Evolutionary conservation across 2,113 vertebrate species (phyloP), one percentile per base, ranked within the genome.

Genomic region (Donacobius atricapilla): DNA sequence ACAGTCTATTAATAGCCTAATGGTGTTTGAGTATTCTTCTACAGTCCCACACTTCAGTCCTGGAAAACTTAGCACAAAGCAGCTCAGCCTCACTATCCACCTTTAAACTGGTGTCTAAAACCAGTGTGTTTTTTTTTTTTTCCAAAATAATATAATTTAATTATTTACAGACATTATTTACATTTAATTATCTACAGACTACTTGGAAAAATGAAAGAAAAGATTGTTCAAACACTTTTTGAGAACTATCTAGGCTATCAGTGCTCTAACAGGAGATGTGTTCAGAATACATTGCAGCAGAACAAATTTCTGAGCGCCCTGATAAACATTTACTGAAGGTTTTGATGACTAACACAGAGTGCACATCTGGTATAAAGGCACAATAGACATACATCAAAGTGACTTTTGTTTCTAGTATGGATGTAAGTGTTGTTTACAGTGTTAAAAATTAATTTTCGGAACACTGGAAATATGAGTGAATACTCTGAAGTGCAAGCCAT

Each of bases 361-460:
- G 89, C 73, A 81, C 68, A 94, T 84, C 51, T 70, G 61, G 86
- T 83, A 89, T 64, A 58, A 93, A 95, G 87, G 83, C 90, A 89
- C 82, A 94, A 71, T 39, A 77, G 47, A 79, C 72, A 63, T 50
- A 94, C 54, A 76, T 68, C 88, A 54, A 54, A 88, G 20, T 66
- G 70, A 94, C 72, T 95, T 96, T 86, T 89, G 53, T 90, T 95
- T 96, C 87, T 94, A 70, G 69, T 83, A 83, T 27, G 20, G 53
- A 81, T 20, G 7, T n/a, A 76, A 79, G 40, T 69, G 33, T 39
- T 93, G 51, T 42, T 91, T 70, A 47, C 23, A 35, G 75, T 79
- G 92, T 56, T 78, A 95, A 76, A 87, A 93, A 81, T 90, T 90
- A 91, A 83, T 92, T 95, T 93, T 90, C 39, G 25, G 48, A 93